Conservation (phyloP, 2,888 invertebrate species). For the Drosophila suboccidentalis region DNA sequence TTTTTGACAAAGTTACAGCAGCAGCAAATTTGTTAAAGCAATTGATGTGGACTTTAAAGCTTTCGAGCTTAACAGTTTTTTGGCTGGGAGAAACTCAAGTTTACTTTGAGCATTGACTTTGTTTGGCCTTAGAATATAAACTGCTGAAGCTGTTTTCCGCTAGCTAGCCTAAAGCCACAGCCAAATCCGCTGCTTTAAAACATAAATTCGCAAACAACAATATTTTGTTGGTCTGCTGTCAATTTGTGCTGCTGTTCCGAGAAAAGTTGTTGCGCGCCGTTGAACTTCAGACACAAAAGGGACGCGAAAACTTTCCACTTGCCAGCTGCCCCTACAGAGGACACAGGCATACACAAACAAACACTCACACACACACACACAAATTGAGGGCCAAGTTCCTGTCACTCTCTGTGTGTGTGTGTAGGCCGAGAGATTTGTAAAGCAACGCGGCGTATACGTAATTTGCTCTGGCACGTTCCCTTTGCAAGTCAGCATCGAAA, state of each 20-base stretch:
- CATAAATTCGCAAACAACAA: constrained; percentile 39
- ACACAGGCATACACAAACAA: not conserved
- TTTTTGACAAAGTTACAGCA: constrained; percentile 23
- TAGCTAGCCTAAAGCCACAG: constrained; percentile 16
- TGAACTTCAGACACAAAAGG: constrained; percentile 66
- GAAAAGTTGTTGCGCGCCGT: constrained; percentile 73
- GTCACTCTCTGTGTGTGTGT: constrained; percentile 8
- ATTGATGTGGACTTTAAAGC: constrained; percentile 13
- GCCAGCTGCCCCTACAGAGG: constrained; percentile 55
- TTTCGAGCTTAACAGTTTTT: constrained; percentile 39
- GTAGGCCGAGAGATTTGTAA: constrained; percentile 31
- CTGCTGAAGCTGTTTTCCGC: constrained; percentile 22
- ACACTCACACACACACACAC: constrained; percentile 17
- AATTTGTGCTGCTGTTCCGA: constrained; percentile 48
- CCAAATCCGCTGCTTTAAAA: constrained; percentile 42
- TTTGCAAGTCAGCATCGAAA: too few relatives aligned
- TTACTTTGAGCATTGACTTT: constrained; percentile 31
- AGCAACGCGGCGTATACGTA: constrained; percentile 66
- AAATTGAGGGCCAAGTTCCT: not conserved
- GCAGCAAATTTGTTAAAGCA: constrained; percentile 11
- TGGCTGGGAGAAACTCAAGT: constrained; percentile 21
- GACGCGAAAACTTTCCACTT: constrained; percentile 70
- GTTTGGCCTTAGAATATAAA: constrained; percentile 31
- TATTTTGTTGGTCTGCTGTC: constrained; percentile 51
- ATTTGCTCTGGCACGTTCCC: constrained; percentile 30